Evolutionary conservation across 2,113 vertebrate genomes (phyloP), one percentile per base, ranked within the genome.

Genomic region (Gymnogyps californianus): DNA sequence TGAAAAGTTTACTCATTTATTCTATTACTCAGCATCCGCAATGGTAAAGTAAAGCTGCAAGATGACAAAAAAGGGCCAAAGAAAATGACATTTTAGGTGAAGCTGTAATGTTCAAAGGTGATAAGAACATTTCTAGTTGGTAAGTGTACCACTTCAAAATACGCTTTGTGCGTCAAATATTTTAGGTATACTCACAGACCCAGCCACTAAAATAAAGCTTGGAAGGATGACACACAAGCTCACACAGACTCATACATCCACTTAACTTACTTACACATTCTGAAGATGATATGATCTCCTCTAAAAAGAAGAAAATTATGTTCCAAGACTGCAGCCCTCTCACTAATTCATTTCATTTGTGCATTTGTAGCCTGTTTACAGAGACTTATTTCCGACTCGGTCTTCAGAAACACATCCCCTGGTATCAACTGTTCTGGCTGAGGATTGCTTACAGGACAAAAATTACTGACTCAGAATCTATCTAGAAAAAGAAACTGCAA

Each of bases 21-120:
- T 57, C 62, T 88, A 83, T 96, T 96, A 96, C 91, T 94, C 67
- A 93, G 89, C 93, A 90, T 25, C 51, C 2, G 9, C 51, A 72
- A 62, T 26, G 34, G 71, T 47, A 82, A 94, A 78, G 36, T 42
- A 89, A 89, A 96, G 57, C 54, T 87, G 76, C 51, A 77, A 70
- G 54, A 75, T 70, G 51, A 77, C 78, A 74, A 95, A 85, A 80
- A 93, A 62, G 29, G 52, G 62, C n/a, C 81, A 83, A 93, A 89
- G 77, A 88, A 96, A 94, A 95, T n/a, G 9, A 84, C 40, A 44
- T 82, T 86, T 79, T 67, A 80, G 62, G 71, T 89, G 42, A 78
- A 82, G 22, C 29, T 79, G 34, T 51, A 64, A 67, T 31, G 29
- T 62, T 82, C 78, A 61, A 72, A 91, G 42, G 34, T 26, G 21